These are phyloP conservation scores for Anser cygnoides DNA, from an alignment of 2,113 vertebrate genomes.

Conservation along the genomic window DNA sequence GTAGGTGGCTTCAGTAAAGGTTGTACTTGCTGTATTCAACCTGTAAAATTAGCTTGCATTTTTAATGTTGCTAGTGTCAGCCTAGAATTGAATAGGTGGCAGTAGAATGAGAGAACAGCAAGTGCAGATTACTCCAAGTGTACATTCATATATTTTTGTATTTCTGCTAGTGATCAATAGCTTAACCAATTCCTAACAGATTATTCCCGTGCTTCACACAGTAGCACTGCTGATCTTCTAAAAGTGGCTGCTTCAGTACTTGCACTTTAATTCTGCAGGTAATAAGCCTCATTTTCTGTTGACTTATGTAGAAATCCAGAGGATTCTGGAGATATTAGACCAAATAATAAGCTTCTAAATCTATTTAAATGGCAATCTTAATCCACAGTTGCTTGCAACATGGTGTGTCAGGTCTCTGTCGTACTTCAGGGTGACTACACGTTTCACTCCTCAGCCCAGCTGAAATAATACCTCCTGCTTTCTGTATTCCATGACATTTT, in stretches of 20 bases:
- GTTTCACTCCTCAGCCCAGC: not conserved
- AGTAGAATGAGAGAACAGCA: not conserved
- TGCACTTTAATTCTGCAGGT: not conserved
- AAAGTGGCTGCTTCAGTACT: not conserved
- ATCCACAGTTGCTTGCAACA: not conserved
- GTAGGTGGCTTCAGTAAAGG: not conserved
- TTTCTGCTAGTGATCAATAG: not conserved
- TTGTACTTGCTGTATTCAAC: not conserved
- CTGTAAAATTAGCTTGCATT: not conserved
- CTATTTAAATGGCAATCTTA: not conserved
- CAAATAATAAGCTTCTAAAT: not conserved
- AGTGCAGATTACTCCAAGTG: not conserved
- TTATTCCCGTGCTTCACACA: not conserved
- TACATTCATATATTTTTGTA: not conserved
- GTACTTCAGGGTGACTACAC: not conserved
- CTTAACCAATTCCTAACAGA: not conserved
- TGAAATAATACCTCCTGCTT: not conserved
- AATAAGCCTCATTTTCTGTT: not conserved
- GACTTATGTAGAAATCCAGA: not conserved
- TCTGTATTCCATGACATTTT: not conserved
- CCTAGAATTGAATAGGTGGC: not conserved
- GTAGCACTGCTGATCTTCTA: not conserved
- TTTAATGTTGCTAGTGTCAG: not conserved
- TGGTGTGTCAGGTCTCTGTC: not conserved
- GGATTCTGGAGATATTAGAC: not conserved